Evolutionary conservation across 2,797 vertebrate genomes (phyloP).

Genomic region (Pseudochaenichthys georgianus): DNA sequence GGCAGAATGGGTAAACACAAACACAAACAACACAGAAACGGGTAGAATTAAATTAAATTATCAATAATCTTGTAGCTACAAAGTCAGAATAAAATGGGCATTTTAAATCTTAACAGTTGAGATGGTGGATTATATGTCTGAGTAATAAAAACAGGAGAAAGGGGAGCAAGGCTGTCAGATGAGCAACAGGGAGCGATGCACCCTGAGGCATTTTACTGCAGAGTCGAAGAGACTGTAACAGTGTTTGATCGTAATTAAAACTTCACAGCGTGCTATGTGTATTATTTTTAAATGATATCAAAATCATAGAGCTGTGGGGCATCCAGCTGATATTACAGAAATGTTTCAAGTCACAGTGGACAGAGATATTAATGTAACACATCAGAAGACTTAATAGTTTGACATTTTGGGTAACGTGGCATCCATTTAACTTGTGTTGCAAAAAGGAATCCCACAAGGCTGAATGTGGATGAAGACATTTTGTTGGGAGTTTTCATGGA

Average conservation of each 20-base stretch:
- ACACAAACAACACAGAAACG: slow-evolving; percentile 42
- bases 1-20: slow-evolving; percentile 57
- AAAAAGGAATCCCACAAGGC: too few species aligned
- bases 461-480: too few species aligned
- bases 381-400: neutral
- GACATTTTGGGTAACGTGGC: neutral
- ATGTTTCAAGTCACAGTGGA: slow-evolving; percentile 5
- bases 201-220: slow-evolving; percentile 10
- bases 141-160: slow-evolving; percentile 56
- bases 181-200: slow-evolving; percentile 40
- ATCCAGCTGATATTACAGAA: slow-evolving; percentile 27
- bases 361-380: neutral
- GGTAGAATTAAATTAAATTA: slow-evolving; percentile 67
- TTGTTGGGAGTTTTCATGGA: too few species aligned
- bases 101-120: slow-evolving; percentile 62
- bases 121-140: slow-evolving; percentile 71
- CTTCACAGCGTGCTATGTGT: slow-evolving; percentile 9
- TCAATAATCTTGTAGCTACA: slow-evolving; percentile 45
- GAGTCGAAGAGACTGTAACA: neutral
- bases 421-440: too few species aligned
- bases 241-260: slow-evolving; percentile 6
- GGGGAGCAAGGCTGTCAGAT: slow-evolving; percentile 7
- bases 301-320: slow-evolving; percentile 1
- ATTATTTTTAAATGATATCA: slow-evolving; percentile 18
- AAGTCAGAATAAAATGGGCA: slow-evolving; percentile 47